Percentiles rank a stretch among this genome's conserved stretches.
These are phyloP conservation scores for Glossophaga mutica DNA, from an alignment of 2,797 vertebrate genomes.

Conservation along the genomic window DNA sequence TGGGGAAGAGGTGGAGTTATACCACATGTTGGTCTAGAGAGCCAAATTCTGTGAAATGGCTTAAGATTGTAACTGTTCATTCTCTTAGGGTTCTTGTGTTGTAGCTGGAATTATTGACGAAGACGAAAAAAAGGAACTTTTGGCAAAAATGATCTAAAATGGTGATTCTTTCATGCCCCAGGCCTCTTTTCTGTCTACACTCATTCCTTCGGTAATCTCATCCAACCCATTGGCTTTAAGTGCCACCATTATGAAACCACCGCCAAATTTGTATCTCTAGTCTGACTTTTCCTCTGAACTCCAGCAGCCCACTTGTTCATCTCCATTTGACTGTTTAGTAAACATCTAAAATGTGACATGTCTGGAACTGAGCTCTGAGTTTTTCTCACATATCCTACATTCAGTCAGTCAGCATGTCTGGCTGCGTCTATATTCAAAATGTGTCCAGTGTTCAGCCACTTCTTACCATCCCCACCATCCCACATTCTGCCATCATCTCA, in stretches of 20 bases:
- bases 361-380: background rate
- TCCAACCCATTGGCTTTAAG: background rate
- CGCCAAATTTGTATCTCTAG: background rate
- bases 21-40: background rate
- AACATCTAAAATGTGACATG: background rate
- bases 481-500: background rate
- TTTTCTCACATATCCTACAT: background rate
- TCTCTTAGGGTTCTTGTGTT: background rate
- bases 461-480: background rate
- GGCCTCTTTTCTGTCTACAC: background rate
- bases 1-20: background rate
- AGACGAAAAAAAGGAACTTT: background rate
- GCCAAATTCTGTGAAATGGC: background rate
- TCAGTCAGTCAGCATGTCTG: background rate
- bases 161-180: background rate
- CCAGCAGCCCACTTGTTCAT: background rate
- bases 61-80: background rate
- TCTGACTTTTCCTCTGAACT: background rate
- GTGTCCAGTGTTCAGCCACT: background rate
- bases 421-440: background rate
- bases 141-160: background rate
- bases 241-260: background rate
- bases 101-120: background rate
- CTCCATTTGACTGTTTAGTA: background rate
- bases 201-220: background rate